These are phyloP conservation scores for Diabrotica virgifera DNA, from an alignment of 1,140 invertebrate genomes.

Conservation along the genomic window DNA sequence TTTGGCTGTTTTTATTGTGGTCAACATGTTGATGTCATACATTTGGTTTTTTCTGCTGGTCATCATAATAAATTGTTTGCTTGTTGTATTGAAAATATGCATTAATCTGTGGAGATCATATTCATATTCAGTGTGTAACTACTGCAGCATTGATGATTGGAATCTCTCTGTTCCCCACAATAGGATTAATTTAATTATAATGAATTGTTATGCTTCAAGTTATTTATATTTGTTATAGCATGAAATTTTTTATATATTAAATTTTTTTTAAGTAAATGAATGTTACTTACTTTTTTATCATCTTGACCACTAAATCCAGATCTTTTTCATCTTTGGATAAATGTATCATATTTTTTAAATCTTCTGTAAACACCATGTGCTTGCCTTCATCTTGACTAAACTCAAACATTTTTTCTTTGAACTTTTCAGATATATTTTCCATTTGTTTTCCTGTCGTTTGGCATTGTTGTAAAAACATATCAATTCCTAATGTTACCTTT, in stretches of 20 bases:
- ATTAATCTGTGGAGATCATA: too few relatives aligned
- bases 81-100: too few relatives aligned
- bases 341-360: constrained; percentile 78
- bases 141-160: too few relatives aligned
- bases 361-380: constrained; percentile 78
- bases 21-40: too few relatives aligned
- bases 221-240: not conserved
- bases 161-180: too few relatives aligned
- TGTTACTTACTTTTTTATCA: constrained; percentile 64
- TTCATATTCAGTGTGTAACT: too few relatives aligned
- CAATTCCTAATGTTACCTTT: constrained; percentile 56
- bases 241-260: not conserved
- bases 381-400: constrained; percentile 53
- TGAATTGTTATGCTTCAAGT: too few relatives aligned
- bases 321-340: constrained; percentile 61
- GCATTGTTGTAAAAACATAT: constrained; percentile 55
- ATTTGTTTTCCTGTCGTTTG: constrained; percentile 57
- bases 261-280: not conserved
- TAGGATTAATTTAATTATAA: too few relatives aligned
- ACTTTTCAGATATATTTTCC: constrained; percentile 58
- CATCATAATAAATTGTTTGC: too few relatives aligned
- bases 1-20: too few relatives aligned
- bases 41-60: too few relatives aligned
- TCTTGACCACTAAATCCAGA: constrained; percentile 60
- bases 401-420: constrained; percentile 65